Percentiles rank a stretch among this genome's conserved stretches.
phyloP scores from a whole-genome alignment of 2,113 vertebrate genomes.

The Periophthalmus modestus region DNA sequence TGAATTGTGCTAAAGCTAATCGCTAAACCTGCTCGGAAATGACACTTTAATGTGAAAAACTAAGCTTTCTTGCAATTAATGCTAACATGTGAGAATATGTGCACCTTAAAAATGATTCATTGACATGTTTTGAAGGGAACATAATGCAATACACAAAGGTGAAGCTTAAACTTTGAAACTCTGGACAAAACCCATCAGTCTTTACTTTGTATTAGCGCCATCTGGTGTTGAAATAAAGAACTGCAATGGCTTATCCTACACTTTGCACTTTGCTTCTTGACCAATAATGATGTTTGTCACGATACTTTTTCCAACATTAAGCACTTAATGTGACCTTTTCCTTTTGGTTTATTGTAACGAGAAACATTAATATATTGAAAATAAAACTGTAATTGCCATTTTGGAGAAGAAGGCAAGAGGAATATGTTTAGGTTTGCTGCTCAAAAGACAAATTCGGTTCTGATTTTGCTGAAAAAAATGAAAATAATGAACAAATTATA shows the following conservation, averaged over 20 bases:
- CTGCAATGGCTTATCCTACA: too few species aligned
- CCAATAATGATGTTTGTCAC: background rate
- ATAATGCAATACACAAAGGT: background rate
- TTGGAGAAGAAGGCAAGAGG: background rate
- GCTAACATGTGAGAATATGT: slow-evolving; percentile 4
- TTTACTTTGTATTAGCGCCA: background rate
- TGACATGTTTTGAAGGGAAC: background rate
- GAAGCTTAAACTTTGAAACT: background rate
- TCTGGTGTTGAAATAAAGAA: background rate
- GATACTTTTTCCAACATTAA: background rate
- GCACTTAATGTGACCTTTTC: background rate
- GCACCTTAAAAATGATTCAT: background rate
- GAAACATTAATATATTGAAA: background rate
- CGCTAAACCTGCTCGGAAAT: background rate
- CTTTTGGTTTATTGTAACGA: background rate
- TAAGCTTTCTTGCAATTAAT: background rate
- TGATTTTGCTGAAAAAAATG: too few species aligned
- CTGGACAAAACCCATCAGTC: background rate
- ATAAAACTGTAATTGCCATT: background rate
- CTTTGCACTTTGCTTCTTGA: background rate
- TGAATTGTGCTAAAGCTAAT: slow-evolving; percentile 48
- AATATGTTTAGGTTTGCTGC: too few species aligned
- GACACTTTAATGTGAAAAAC: background rate
- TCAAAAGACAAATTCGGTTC: background rate
- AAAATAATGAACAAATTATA: too few species aligned